Evolutionary conservation across 1,140 invertebrate genomes (phyloP), one percentile per base, ranked within the genome.

Genomic region (Zaprionus kolodkinae): DNA sequence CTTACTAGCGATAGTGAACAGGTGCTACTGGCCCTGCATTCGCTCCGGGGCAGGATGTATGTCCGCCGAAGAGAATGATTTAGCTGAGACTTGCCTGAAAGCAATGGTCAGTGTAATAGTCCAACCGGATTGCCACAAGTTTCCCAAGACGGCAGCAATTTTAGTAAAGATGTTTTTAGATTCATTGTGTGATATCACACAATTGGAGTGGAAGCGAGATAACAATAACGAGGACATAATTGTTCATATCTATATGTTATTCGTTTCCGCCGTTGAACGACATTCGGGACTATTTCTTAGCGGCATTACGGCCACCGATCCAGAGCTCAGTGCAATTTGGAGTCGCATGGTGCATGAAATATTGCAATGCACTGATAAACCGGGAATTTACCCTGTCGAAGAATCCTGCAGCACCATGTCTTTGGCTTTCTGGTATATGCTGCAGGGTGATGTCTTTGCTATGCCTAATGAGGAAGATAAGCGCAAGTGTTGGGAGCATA

Each of bases 351-450:
- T 95, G 6, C 91, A 93, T 66, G 93, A 93, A 54, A 93, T 94
- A 33, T 91, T 98, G 35, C 94, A 95, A 57, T 97, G 97, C 87
- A 96, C 96, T 13, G 95, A 95, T 65, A 94, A 96, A 66, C 95
- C 96, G 13, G 97, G 97, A 0, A 94, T 96, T 65, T 98, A 97
- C 93, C 97, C 97, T 0, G 94, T 96, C 3, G 96, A 98, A 85
- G 97, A 98, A 93, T 96, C 94, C 0, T 95, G 95, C 59, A 98
- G 97, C 89, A 96, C 96, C 54, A 94, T 98, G 74, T 95, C 97
- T 0, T 96, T 98, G 93, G 96, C 96, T 1, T 97, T 98, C 92
- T 99, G 98, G 98, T 98, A 97, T 91, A 95, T 96, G 54, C 93
- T 99, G 36, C 97, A 98, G 94, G 92, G 92, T 52, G 92, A 93